Evolutionary conservation across 2,113 vertebrate species (phyloP), one percentile per base, ranked within the genome.

Genomic region (Sturnira hondurensis): DNA sequence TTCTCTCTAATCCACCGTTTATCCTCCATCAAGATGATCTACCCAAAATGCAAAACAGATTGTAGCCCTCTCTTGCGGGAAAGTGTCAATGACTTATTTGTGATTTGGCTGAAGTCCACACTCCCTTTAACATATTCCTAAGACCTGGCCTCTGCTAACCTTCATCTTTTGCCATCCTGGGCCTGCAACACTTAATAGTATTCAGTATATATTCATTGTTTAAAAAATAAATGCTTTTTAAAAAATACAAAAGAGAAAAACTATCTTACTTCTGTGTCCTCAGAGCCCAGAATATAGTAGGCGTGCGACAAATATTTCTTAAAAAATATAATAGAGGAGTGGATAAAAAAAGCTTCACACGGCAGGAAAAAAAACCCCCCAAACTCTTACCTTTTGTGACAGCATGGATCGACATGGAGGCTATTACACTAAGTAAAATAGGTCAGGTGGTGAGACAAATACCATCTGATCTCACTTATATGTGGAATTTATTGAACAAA

Each of bases 151-250:
- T 88, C 83, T 71, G 33, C 43, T 77, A 91, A 74, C 50, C 16
- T 77, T 70, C 71, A 77, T 70, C 43, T 96, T 54, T 93, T 93
- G 63, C 70, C 28, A 56, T 33, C 24, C 16, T 15, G 56, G 50
- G 54, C 82, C 26, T 85, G 20, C 15, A 88, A 89, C 47, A 89
- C 4, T 92, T 85, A 88, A 74, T 83, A 71, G 65, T 68, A 58
- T 20, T 82, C 31, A 86, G n/a, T 24, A 84, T 56, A 43, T 74
- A 88, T 80, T 78, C 74, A 85, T 7, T 86, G 41, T 43, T 89
- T 92, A 80, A 83, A 95, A 96, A 56, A 61, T 31, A 91, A 93
- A 83, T 71, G 36, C 80, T 93, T 85, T 71, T 36, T 45, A 93
- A 6, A 54, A 90, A 93, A 91, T 52, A 70, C 41, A 80, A 80